Conservation (phyloP, 2,113 vertebrate species). For the Corythornis vintsioides region DNA sequence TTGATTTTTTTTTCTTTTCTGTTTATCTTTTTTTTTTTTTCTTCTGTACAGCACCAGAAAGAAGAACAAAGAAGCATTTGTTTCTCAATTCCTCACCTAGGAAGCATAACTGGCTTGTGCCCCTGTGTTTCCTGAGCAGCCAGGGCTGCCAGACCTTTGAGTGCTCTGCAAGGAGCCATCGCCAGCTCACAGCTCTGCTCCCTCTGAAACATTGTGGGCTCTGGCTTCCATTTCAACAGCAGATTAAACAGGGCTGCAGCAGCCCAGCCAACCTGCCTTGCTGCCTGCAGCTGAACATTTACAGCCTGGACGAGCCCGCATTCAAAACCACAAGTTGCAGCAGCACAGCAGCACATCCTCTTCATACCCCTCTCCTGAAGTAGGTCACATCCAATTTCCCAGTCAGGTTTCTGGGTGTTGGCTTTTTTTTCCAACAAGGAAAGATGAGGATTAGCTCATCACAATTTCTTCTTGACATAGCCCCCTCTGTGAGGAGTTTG, state of each 20-base stretch:
- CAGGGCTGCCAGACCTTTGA: not conserved
- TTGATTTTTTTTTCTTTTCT: not conserved
- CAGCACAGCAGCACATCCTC: not conserved
- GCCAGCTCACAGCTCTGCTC: not conserved
- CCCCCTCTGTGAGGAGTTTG: not conserved
- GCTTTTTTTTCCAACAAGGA: not conserved
- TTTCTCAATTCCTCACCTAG: not conserved
- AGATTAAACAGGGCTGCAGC: not conserved
- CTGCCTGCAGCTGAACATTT: not conserved
- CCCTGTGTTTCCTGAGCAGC: not conserved
- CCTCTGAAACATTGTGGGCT: not conserved
- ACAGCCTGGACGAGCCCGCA: not conserved
- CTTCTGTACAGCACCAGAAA: not conserved
- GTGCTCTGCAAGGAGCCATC: not conserved
- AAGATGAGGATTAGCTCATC: not conserved
- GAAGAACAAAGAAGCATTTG: constrained; percentile 25
- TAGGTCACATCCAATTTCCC: not conserved
- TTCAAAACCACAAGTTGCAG: no score
- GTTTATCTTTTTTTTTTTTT: no score
- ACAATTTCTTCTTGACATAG: not conserved
- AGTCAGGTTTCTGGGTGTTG: not conserved
- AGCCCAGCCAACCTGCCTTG: not conserved
- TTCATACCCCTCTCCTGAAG: not conserved
- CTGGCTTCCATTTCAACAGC: not conserved
- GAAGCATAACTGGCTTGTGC: not conserved